Base-by-base conservation (phyloP, 2,113 vertebrate species). In the Caranx ignobilis region DNA sequence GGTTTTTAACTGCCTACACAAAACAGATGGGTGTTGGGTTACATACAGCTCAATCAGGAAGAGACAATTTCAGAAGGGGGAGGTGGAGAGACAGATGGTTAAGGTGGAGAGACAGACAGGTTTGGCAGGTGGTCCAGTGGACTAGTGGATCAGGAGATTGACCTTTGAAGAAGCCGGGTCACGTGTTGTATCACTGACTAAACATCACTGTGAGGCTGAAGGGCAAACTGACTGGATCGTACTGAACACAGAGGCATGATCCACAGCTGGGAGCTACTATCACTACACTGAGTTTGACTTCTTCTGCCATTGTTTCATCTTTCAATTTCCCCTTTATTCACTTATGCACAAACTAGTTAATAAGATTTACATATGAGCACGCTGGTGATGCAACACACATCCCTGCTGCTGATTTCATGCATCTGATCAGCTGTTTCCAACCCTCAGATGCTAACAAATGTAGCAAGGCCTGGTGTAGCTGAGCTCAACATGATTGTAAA, bases 11-110 rank as follows among this genome's bases (percentile, higher is more conserved):
- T 79, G 88, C 79, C 85, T 71, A 79, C 87, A 77, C 88, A 87
- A 88, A 90, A 87, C 92, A 91, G 90, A 88, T 86, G 87, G 88
- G 87, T 84, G 79, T 89, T 59, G 37, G 79, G 79, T 92, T 93
- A 79, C 87, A 79, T 74, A 88, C 69, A 59, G 72, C 89, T 92
- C 90, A 91, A 90, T 93, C 91, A 84, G 85, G 74, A 45, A 59
- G 84, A 60, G 69, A 72, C 75, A 71, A 88, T 69, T 59, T 54
- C 18, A 5, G 31, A 11, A 2, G n/a, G 15, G 48, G 48, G 31
- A 8, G 43, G 37, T 56, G 39, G 21, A 18, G 47, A 79, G 84
- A 56, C 82, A 81, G 88, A 90, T 86, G 73, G 86, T 73, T 73
- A 56, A 72, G 74, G 59, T 61, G 55, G 55, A 63, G 77, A 83